These are phyloP conservation scores for Otolemur crassicaudatus DNA, from an alignment of 2,797 vertebrate genomes.

Conservation along the genomic window DNA sequence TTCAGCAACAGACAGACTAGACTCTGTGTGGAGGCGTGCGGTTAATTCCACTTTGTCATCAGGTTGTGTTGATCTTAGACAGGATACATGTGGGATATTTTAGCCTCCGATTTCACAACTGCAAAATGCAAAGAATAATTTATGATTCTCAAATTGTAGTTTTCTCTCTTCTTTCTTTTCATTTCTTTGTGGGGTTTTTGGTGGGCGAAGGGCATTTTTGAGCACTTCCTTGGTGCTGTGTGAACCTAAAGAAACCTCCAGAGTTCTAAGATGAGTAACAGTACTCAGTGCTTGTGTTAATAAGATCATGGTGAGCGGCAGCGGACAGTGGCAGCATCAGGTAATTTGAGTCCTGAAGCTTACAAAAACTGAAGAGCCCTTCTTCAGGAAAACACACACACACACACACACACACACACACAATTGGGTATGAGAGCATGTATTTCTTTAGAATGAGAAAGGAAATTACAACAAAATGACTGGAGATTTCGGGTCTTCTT, in stretches of 20 bases:
- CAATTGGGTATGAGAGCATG: neutral
- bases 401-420: neutral
- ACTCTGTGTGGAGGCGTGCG: neutral
- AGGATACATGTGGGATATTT: neutral
- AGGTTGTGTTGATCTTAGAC: neutral
- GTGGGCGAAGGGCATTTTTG: neutral
- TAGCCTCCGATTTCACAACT: neutral
- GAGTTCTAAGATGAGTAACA: neutral
- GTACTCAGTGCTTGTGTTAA: neutral
- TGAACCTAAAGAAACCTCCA: neutral
- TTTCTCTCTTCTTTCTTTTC: neutral
- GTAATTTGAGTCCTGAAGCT: neutral
- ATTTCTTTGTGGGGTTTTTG: neutral
- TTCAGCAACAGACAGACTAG: neutral
- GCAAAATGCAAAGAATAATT: neutral
- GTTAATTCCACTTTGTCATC: neutral
- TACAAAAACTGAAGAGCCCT: neutral
- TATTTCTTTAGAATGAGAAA: neutral
- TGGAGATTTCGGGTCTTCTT: neutral
- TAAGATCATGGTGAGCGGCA: neutral
- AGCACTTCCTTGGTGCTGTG: neutral
- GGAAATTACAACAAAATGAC: neutral
- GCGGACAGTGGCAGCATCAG: neutral
- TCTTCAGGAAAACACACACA: neutral
- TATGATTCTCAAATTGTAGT: neutral